phyloP scores from a whole-genome alignment of 2,888 invertebrate species.

The Drosophila pseudotakahashii region DNA sequence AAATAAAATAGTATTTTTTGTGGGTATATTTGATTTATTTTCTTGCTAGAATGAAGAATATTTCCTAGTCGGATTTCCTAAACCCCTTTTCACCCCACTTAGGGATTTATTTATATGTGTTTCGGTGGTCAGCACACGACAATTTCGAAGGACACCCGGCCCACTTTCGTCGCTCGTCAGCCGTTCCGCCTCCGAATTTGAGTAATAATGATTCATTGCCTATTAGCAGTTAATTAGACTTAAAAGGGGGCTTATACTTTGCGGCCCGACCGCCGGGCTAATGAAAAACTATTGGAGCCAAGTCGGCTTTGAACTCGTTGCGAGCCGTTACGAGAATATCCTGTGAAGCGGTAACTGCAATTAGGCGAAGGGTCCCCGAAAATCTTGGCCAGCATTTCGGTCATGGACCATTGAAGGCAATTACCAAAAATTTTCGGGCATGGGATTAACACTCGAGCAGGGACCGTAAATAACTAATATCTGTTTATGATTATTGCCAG shows the following conservation, averaged over 20 bases:
- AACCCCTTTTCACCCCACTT: constrained; percentile 31
- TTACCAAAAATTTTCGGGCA: constrained; percentile 24
- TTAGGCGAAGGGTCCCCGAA: constrained; percentile 52
- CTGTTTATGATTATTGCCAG: constrained; percentile 78
- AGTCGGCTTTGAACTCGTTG: constrained; percentile 73
- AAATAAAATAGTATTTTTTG: too few relatives aligned
- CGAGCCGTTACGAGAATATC: constrained; percentile 64
- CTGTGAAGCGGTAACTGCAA: constrained; percentile 73
- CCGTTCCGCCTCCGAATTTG: constrained; percentile 60
- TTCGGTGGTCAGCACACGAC: constrained; percentile 51
- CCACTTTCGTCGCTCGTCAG: constrained; percentile 3
- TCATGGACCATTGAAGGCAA: constrained; percentile 40
- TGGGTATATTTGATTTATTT: too few relatives aligned
- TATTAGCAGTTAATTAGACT: constrained; percentile 81
- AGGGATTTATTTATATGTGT: constrained; percentile 65
- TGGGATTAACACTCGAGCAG: constrained; percentile 64
- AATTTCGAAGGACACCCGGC: constrained; percentile 8
- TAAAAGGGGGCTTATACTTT: constrained; percentile 72
- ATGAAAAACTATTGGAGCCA: constrained; percentile 71
- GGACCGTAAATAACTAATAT: constrained; percentile 76
- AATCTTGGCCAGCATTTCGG: constrained; percentile 38
- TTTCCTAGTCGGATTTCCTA: constrained; percentile 21
- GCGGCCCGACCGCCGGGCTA: constrained; percentile 49
- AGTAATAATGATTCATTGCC: constrained; percentile 80
- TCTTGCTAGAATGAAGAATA: constrained; percentile 17